These are phyloP conservation scores for Atrina japonica DNA, from an alignment of 2,888 invertebrate genomes.

Conservation along the genomic window DNA sequence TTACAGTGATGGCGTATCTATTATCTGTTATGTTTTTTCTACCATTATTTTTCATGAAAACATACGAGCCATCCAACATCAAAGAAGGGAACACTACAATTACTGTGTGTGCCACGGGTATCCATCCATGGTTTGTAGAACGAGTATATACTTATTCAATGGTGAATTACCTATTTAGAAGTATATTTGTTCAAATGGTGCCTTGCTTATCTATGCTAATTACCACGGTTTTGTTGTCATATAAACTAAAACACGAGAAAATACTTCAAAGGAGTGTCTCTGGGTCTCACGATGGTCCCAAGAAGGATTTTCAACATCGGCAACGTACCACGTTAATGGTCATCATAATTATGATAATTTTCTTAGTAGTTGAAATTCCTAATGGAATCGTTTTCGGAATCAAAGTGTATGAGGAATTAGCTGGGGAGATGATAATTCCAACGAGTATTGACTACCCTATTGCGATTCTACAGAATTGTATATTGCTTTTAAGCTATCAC, in stretches of 20 bases:
- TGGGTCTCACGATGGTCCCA: slow-evolving; percentile 32
- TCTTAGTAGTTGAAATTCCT: slow-evolving; percentile 44
- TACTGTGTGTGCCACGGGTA: slow-evolving; percentile 18
- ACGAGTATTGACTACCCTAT: slow-evolving; percentile 39
- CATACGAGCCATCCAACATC: slow-evolving; percentile 19
- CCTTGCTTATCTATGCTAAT: slow-evolving; percentile 41
- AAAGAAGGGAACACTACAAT: slow-evolving; percentile 19
- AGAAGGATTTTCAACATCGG: slow-evolving; percentile 41
- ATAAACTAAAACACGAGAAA: slow-evolving; percentile 41
- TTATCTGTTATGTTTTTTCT: slow-evolving; percentile 34
- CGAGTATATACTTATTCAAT: slow-evolving; percentile 26
- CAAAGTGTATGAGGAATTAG: slow-evolving; percentile 34
- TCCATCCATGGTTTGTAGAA: slow-evolving; percentile 28
- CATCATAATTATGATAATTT: slow-evolving; percentile 43
- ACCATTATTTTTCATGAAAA: slow-evolving; percentile 41
- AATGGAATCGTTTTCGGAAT: slow-evolving; percentile 45
- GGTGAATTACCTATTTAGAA: slow-evolving; percentile 31
- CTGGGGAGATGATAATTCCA: slow-evolving; percentile 27
- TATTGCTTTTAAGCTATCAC: slow-evolving; percentile 40
- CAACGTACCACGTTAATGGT: slow-evolving; percentile 45
- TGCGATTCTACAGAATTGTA: slow-evolving; percentile 43
- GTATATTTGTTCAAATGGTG: slow-evolving; percentile 39
- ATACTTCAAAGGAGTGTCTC: slow-evolving; percentile 41
- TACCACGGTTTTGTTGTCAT: slow-evolving; percentile 38
- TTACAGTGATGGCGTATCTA: slow-evolving; percentile 38